A percentile compares a stretch with the other conserved stretches of the same genome.
phyloP scores from a whole-genome alignment of 37 sponge, comb jelly and placozoan species.

The Chondrosia reniformis region DNA sequence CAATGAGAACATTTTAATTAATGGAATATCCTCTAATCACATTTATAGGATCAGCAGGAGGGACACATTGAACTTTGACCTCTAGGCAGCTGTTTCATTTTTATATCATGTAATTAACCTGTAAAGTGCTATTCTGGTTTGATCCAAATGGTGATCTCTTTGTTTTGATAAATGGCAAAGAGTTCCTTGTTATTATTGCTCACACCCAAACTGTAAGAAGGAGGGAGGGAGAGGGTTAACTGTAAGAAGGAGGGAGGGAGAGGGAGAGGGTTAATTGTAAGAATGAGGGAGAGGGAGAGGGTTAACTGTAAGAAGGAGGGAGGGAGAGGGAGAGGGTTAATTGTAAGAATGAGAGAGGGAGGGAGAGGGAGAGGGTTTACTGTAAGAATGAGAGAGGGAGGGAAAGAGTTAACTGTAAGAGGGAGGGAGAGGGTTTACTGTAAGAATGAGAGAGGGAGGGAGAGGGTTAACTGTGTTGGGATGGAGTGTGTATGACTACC shows the following conservation, averaged over 20 bases:
- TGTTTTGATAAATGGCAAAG: slow-evolving; percentile 65
- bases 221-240: no score
- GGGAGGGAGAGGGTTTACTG: neutral
- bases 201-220: slow-evolving; percentile 49
- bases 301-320: neutral
- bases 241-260: no score
- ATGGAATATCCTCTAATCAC: neutral
- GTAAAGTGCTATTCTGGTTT: slow-evolving; percentile 45
- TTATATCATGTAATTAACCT: neutral
- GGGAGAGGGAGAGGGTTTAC: no score
- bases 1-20: neutral
- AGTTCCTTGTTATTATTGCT: slow-evolving; percentile 67
- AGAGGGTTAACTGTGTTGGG: no score
- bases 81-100: neutral
- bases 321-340: no score
- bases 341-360: no score
- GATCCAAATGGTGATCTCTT: slow-evolving; percentile 56
- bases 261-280: no score
- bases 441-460: neutral
- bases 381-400: neutral
- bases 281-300: no score
- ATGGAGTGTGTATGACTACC: slow-evolving; percentile 21
- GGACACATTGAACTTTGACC: no score
- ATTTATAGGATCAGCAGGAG: no score
- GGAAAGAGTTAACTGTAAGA: neutral